A percentile compares a stretch with the other conserved stretches of the same genome.
phyloP scores from a whole-genome alignment of 2,113 vertebrate genomes.

The Gadus macrocephalus region DNA sequence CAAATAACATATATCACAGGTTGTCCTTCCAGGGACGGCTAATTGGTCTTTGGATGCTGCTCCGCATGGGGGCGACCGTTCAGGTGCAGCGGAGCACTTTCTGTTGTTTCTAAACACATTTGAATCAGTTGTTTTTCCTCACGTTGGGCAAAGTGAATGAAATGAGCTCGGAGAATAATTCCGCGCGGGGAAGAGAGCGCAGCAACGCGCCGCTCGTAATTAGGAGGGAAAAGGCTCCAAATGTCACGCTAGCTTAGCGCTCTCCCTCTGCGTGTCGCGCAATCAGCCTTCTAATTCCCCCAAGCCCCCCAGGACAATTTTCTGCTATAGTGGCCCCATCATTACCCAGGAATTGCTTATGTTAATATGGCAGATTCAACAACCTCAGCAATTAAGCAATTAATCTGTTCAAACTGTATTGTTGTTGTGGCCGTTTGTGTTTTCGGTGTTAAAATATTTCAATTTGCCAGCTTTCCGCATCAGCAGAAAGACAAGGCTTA shows the following conservation, averaged over 20 bases:
- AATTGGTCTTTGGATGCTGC: background rate
- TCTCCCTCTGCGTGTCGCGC: constrained; percentile 72
- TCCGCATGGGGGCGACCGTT: background rate
- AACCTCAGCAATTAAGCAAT: constrained; percentile 87
- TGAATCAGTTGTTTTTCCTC: constrained; percentile 53
- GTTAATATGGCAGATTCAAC: constrained; percentile 81
- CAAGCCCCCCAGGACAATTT: constrained; percentile 86
- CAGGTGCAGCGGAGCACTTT: background rate
- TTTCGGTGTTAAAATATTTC: constrained; percentile 62
- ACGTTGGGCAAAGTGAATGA: constrained; percentile 44
- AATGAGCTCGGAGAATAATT: constrained; percentile 24
- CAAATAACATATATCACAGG: no score
- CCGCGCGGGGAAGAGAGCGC: constrained; percentile 21
- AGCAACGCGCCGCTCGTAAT: constrained; percentile 65
- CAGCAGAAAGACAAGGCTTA: constrained; percentile 23
- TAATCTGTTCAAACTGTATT: constrained; percentile 82
- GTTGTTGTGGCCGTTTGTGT: constrained; percentile 28
- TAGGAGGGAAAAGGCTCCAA: constrained; percentile 57
- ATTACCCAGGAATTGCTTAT: constrained; percentile 80
- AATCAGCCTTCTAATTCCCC: constrained; percentile 82
- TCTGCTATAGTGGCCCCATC: constrained; percentile 83
- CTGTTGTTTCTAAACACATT: background rate
- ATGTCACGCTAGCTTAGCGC: constrained; percentile 81
- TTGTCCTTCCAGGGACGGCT: no score
- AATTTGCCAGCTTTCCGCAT: constrained; percentile 61